phyloP scores from a whole-genome alignment of 2,797 vertebrate species.

The Falco columbarius region DNA sequence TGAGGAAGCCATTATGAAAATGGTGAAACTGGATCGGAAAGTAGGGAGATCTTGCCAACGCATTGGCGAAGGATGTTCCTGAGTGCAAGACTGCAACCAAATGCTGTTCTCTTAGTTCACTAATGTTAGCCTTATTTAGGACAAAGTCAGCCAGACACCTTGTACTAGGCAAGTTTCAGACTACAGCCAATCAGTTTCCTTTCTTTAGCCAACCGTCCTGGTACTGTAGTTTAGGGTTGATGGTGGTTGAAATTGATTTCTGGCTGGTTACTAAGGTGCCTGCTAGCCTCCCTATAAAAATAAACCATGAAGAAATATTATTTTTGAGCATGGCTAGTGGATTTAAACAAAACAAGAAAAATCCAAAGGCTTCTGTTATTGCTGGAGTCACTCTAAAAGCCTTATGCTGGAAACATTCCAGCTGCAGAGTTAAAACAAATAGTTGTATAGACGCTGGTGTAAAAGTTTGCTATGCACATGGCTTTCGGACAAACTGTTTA shows the following conservation, averaged over 20 bases:
- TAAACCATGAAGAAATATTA: conserved; percentile 81
- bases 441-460: conserved; percentile 76
- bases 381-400: conserved; percentile 83
- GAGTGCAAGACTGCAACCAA: conserved; percentile 83
- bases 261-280: conserved; percentile 85
- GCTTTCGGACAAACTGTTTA: conserved; percentile 74
- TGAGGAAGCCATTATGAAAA: conserved; percentile 95
- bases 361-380: conserved; percentile 77
- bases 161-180: conserved; percentile 86
- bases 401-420: conserved; percentile 80
- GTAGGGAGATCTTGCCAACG: conserved; percentile 96
- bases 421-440: conserved; percentile 72
- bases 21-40: conserved; percentile 98
- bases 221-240: conserved; percentile 85
- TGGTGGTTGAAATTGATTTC: conserved; percentile 83
- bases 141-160: conserved; percentile 87
- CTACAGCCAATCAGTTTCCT: conserved; percentile 84
- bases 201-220: conserved; percentile 83
- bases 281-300: conserved; percentile 83
- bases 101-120: conserved; percentile 87
- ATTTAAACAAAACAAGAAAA: conserved; percentile 78
- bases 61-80: conserved; percentile 93
- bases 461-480: conserved; percentile 71
- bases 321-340: conserved; percentile 85
- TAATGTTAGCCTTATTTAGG: conserved; percentile 90